Percentiles rank a stretch among this genome's conserved stretches.
These are phyloP conservation scores for Melanotaenia nigrans DNA, from an alignment of 2,797 vertebrate genomes.

Conservation along the genomic window DNA sequence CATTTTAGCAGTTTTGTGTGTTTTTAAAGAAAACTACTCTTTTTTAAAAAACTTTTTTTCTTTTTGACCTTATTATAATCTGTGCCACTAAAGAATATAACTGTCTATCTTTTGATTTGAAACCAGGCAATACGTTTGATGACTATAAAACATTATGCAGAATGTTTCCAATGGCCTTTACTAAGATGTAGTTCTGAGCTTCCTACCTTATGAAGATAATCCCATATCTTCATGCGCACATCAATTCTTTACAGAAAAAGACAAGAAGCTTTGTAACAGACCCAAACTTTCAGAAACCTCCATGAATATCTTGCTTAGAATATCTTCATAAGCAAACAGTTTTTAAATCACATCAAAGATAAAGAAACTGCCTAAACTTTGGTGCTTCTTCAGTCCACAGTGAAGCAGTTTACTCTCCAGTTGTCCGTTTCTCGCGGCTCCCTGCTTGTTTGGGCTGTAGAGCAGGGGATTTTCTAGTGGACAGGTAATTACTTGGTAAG, in stretches of 20 bases:
- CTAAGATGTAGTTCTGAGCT: neutral
- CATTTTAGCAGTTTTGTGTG: neutral
- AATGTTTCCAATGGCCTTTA: neutral
- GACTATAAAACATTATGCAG: neutral
- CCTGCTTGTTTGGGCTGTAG: constrained; percentile 61
- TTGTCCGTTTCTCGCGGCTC: constrained; percentile 32
- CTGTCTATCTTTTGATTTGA: neutral
- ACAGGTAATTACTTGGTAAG: constrained; percentile 83
- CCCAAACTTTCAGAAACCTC: constrained; percentile 9
- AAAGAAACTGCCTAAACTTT: constrained; percentile 1
- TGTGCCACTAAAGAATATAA: neutral
- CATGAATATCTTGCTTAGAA: constrained; percentile 4
- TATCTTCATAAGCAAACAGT: neutral
- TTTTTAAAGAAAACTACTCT: neutral
- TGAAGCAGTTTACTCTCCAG: constrained; percentile 17
- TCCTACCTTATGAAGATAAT: constrained; percentile 58
- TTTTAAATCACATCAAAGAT: neutral
- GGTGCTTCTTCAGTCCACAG: constrained; percentile 19
- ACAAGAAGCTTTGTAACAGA: neutral
- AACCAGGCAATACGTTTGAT: neutral
- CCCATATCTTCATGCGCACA: constrained; percentile 16
- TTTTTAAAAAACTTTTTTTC: neutral
- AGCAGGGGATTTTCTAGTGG: constrained; percentile 72
- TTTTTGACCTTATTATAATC: neutral
- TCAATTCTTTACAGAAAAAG: constrained; percentile 16